Percentiles rank a stretch among this genome's conserved stretches.
Conservation (phyloP, 1,140 invertebrate genomes). For the Musca domestica region DNA sequence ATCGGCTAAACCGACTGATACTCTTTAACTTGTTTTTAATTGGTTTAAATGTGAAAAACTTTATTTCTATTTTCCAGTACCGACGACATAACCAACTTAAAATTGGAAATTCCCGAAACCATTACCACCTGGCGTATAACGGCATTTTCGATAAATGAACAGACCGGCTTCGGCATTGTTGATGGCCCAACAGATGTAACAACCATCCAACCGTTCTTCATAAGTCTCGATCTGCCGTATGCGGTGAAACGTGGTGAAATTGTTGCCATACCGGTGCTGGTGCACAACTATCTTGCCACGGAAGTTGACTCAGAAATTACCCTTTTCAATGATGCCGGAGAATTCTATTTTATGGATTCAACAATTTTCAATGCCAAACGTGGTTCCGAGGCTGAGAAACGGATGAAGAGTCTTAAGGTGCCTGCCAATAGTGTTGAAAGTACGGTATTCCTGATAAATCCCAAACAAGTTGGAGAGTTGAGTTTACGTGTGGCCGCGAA, state of each 20-base stretch:
- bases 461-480: slow-evolving; percentile 71
- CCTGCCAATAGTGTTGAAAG: slow-evolving; percentile 66
- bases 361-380: slow-evolving; percentile 57
- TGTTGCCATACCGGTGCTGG: slow-evolving; percentile 43
- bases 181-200: background rate
- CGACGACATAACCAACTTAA: slow-evolving; percentile 47
- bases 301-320: slow-evolving; percentile 77
- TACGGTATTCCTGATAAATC: slow-evolving; percentile 78
- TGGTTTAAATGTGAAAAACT: background rate
- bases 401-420: slow-evolving; percentile 65
- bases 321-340: slow-evolving; percentile 75
- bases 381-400: slow-evolving; percentile 61
- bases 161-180: background rate
- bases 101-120: background rate
- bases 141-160: background rate
- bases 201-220: background rate
- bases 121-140: slow-evolving; percentile 7
- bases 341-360: slow-evolving; percentile 74
- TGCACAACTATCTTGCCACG: slow-evolving; percentile 57
- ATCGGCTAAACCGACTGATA: no score
- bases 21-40: no score
- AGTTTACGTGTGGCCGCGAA: slow-evolving; percentile 73
- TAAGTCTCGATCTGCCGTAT: background rate
- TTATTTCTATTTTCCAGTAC: slow-evolving; percentile 27
- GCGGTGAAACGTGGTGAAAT: slow-evolving; percentile 33